Base-by-base conservation (phyloP, 2,797 vertebrate species). In the Cirrhinus molitorella region DNA sequence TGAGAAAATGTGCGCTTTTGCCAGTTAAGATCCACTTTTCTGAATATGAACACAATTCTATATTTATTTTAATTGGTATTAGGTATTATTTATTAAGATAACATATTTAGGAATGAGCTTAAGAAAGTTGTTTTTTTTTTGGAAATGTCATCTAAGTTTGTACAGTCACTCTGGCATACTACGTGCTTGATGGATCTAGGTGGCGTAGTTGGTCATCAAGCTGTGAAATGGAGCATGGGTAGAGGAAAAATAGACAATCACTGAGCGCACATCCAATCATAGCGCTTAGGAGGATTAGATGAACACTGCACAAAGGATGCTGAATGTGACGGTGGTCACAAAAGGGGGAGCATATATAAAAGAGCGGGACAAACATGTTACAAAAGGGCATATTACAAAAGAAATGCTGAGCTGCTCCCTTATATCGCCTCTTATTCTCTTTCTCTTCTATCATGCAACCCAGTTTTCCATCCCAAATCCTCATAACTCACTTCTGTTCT, bases 321-420 rank as follows among this genome's bases (percentile, higher is more conserved):
- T 93, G 92, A 92, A 93, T 91, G 82, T 90, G 88, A 90, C 88
- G 90, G 88, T 59, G 43, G 76, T 79, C 76, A 92, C 92, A 93
- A 92, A 93, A 90, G 86, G 76, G 77, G 81, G 76, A 65, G 71
- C 65, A 81, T 45, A 76, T 79, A 92, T 90, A 92, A 93, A 89
- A 63, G 87, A 80, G 85, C n/a, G 61, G 25, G 71, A 86, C 88
- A 89, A 91, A 89, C 86, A 87, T 78, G 81, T 63, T 87, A 92
- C 86, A 92, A 88, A 91, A 85, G 84, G 82, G 59, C 68, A 71
- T 72, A 79, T 79, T 83, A 91, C 91, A 93, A 93, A 91, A 91
- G 90, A 93, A 91, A 82, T 86, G 90, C 91, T 92, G 91, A 67
- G 86, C 88, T 89, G 85, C 80, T 86, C 79, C 79, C 79, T 76